A percentile compares a stretch with the other conserved stretches of the same genome.
Evolutionary conservation across 2,797 vertebrate species (phyloP).

Genomic region (Thamnophis elegans): DNA sequence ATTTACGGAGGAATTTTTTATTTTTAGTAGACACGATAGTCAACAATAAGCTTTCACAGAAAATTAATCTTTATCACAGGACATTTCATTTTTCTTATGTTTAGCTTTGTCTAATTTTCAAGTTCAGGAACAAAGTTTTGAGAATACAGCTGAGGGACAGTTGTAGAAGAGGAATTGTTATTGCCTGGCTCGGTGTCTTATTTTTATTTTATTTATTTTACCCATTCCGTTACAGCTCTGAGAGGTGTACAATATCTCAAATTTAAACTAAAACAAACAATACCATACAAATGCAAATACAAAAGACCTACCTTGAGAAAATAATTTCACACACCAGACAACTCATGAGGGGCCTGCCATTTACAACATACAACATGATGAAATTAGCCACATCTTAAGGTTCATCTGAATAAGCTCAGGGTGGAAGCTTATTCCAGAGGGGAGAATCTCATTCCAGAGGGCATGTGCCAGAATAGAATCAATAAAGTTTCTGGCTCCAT

Average conservation of each 20-base stretch:
- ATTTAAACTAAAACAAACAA: not conserved
- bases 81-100: constrained; percentile 37
- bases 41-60: not conserved
- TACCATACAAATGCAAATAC: not conserved
- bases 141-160: constrained; percentile 27
- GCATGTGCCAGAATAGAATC: not conserved
- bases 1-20: not conserved
- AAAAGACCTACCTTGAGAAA: not conserved
- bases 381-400: not conserved
- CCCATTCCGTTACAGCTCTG: not conserved
- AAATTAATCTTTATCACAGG: constrained; percentile 13
- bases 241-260: not conserved
- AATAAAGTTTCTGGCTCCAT: not conserved
- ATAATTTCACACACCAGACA: not conserved
- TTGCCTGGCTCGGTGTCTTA: not conserved
- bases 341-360: not conserved
- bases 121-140: constrained; percentile 25
- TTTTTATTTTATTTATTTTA: not conserved
- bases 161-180: not conserved
- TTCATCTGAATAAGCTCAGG: not conserved
- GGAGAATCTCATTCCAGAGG: not conserved
- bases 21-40: not conserved
- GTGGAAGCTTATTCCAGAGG: not conserved
- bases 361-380: not conserved
- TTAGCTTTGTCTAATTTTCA: constrained; percentile 46